Conservation (phyloP, 2,888 invertebrate genomes). For the Drosophila kambysellisi region DNA sequence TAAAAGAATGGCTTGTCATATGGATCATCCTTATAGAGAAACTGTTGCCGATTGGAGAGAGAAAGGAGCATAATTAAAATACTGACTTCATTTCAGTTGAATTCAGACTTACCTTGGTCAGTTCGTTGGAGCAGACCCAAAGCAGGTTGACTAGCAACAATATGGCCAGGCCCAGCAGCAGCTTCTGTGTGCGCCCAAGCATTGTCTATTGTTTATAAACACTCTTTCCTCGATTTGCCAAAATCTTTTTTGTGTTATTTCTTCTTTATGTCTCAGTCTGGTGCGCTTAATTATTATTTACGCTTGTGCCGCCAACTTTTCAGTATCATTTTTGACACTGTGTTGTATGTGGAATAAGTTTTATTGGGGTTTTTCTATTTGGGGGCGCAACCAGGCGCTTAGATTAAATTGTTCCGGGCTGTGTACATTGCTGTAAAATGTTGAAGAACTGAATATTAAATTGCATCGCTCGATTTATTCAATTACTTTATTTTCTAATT, state of each 20-base stretch:
- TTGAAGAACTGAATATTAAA: neutral
- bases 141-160: conserved; percentile 96
- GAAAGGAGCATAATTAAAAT: too few species aligned
- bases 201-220: conserved; percentile 56
- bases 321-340: conserved; percentile 62
- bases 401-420: neutral
- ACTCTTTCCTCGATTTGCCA: conserved; percentile 7
- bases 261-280: conserved; percentile 17
- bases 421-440: conserved; percentile 35
- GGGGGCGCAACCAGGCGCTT: conserved; percentile 10
- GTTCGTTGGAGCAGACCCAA: conserved; percentile 98
- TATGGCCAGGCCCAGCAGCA: conserved; percentile 93
- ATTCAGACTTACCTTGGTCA: conserved; percentile 92
- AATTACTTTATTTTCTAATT: conserved; percentile 25
- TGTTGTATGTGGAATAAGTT: neutral
- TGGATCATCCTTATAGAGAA: conserved; percentile 92
- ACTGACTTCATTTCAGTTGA: neutral
- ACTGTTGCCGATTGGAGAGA: conserved; percentile 86
- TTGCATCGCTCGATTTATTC: conserved; percentile 15
- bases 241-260: neutral
- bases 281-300: conserved; percentile 55
- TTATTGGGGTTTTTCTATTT: neutral
- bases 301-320: conserved; percentile 76
- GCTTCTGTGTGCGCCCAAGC: conserved; percentile 89
- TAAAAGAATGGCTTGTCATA: conserved; percentile 98